Evolutionary conservation across 2,113 vertebrate species (phyloP).

Genomic region (Psilopsiagon aymara): DNA sequence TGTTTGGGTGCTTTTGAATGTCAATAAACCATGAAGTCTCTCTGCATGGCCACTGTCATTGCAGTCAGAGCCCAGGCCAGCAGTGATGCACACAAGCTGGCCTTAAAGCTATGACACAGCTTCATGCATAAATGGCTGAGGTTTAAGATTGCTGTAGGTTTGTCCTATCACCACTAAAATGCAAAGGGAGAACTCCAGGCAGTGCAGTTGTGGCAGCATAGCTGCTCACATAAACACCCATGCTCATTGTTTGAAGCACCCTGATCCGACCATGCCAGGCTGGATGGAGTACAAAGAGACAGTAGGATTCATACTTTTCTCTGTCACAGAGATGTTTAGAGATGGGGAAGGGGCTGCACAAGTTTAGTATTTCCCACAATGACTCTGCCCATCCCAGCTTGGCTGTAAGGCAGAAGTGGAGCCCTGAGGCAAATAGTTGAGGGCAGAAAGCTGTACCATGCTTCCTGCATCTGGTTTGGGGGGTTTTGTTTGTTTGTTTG

Average conservation of each 20-base stretch:
- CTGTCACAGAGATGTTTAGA: background rate
- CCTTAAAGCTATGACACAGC: background rate
- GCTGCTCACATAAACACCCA: accelerated
- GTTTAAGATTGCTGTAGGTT: background rate
- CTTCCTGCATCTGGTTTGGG: background rate
- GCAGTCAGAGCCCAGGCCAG: background rate
- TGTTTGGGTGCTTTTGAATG: background rate
- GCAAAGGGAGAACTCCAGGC: background rate
- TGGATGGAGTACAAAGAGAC: accelerated
- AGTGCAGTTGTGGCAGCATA: accelerated
- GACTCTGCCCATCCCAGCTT: background rate
- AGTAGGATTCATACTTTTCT: background rate
- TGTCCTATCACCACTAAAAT: background rate
- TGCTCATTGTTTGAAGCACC: accelerated
- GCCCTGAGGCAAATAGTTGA: background rate
- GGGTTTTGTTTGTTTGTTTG: background rate
- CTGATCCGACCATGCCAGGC: accelerated
- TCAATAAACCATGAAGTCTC: background rate
- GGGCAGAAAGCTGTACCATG: accelerated
- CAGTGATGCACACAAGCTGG: background rate
- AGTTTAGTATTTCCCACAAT: background rate
- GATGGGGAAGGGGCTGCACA: accelerated
- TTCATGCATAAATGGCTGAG: background rate
- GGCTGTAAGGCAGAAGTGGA: background rate
- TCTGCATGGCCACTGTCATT: background rate